A percentile compares a stretch with the other conserved stretches of the same genome.
Evolutionary conservation across 2,797 vertebrate species (phyloP).

Genomic region (Dendrocincla fuliginosa): DNA sequence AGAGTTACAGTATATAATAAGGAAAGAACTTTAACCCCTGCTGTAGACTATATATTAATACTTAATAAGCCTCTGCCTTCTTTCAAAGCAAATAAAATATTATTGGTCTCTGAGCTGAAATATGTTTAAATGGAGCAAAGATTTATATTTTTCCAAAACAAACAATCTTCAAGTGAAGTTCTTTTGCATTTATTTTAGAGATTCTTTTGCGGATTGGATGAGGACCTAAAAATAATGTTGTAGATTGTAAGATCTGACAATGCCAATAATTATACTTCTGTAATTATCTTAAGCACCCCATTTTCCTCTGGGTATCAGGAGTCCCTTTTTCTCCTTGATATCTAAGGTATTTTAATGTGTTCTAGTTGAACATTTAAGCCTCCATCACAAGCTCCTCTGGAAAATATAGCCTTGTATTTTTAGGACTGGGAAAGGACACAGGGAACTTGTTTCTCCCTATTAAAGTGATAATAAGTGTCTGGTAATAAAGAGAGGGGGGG

Average conservation of each 20-base stretch:
- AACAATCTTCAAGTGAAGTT: neutral
- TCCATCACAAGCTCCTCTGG: neutral
- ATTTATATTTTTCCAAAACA: conserved; percentile 23
- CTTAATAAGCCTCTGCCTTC: neutral
- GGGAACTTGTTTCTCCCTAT: neutral
- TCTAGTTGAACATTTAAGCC: neutral
- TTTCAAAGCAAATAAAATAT: neutral
- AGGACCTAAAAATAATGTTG: neutral
- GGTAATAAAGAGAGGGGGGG: neutral
- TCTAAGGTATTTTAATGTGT: neutral
- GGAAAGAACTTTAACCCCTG: neutral
- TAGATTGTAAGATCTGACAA: neutral
- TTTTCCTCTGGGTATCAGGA: neutral
- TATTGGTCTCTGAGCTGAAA: neutral
- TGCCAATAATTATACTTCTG: neutral
- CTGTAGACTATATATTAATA: neutral
- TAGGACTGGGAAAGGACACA: neutral
- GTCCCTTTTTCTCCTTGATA: neutral
- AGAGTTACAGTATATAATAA: neutral
- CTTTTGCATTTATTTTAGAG: neutral
- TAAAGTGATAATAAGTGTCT: neutral
- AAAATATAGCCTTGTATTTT: neutral
- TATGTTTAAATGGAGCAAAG: neutral
- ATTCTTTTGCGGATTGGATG: neutral
- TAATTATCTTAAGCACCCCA: neutral